Percentiles rank a stretch among this genome's conserved stretches.
Conservation (phyloP, 2,113 vertebrate genomes). For the Cyprinodon tularosa region DNA sequence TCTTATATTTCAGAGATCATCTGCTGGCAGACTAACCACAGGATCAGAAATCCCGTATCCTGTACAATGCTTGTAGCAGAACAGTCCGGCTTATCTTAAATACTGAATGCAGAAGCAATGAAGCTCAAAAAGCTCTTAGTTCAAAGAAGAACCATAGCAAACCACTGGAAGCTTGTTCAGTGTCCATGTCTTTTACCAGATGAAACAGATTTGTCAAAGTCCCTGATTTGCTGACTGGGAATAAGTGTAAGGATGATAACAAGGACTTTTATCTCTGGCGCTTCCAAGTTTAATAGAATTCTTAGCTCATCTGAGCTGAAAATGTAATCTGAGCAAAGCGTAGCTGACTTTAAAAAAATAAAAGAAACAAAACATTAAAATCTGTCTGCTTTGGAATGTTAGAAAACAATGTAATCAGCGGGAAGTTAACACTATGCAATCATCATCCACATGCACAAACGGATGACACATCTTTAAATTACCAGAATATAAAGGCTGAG, state of each 20-base stretch:
- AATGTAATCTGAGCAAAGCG: not conserved
- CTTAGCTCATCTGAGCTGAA: not conserved
- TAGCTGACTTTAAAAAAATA: not conserved
- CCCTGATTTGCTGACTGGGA: not conserved
- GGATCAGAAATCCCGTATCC: slow-evolving; percentile 16
- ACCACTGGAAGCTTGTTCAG: not conserved
- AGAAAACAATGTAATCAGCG: not conserved
- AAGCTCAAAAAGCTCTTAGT: not conserved
- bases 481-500: not conserved
- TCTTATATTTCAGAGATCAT: no score
- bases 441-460: no score
- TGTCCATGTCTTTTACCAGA: not conserved
- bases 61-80: not conserved
- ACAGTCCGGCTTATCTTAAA: slow-evolving; percentile 3
- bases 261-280: not conserved
- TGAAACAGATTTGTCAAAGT: slow-evolving; percentile 1
- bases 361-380: not conserved
- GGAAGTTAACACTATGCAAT: not conserved
- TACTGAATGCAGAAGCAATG: not conserved
- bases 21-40: not conserved
- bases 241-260: not conserved
- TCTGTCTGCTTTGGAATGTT: not conserved
- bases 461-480: not conserved
- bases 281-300: not conserved
- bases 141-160: not conserved